phyloP scores from a whole-genome alignment of 2,888 invertebrate genomes.

The Ethmia dodecea region DNA sequence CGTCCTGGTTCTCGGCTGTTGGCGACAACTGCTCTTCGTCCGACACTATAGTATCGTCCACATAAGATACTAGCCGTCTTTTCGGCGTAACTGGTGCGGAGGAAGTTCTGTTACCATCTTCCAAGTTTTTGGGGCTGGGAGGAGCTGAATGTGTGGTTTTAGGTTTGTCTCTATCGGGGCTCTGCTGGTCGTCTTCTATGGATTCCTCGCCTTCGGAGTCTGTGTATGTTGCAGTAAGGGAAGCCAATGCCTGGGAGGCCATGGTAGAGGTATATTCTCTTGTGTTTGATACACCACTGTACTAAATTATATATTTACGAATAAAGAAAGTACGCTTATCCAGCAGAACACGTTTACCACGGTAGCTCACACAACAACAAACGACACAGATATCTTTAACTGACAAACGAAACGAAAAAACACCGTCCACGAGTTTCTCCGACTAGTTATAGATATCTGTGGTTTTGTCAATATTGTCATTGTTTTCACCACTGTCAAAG shows the following conservation, averaged over 20 bases:
- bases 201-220: conserved; percentile 95
- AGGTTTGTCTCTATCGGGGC: conserved; percentile 68
- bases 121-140: conserved; percentile 43
- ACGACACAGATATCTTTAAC: too few species aligned
- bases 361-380: too few species aligned
- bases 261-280: conserved; percentile 29
- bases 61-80: conserved; percentile 81
- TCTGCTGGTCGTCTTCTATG: conserved; percentile 75
- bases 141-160: conserved; percentile 49
- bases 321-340: too few species aligned
- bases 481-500: too few species aligned
- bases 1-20: conserved; percentile 56
- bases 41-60: conserved; percentile 85
- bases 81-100: conserved; percentile 71
- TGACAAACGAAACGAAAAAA: too few species aligned
- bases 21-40: conserved; percentile 82
- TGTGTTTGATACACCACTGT: too few species aligned
- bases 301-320: too few species aligned
- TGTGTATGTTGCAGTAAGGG: conserved; percentile 92
- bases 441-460: too few species aligned
- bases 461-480: too few species aligned
- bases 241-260: conserved; percentile 84
- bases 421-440: too few species aligned
- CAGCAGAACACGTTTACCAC: too few species aligned
- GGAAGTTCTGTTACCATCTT: conserved; percentile 39